Percentiles rank a stretch among this genome's conserved stretches.
These are phyloP conservation scores for Melopsittacus undulatus DNA, from an alignment of 2,797 vertebrate species.

Conservation along the genomic window DNA sequence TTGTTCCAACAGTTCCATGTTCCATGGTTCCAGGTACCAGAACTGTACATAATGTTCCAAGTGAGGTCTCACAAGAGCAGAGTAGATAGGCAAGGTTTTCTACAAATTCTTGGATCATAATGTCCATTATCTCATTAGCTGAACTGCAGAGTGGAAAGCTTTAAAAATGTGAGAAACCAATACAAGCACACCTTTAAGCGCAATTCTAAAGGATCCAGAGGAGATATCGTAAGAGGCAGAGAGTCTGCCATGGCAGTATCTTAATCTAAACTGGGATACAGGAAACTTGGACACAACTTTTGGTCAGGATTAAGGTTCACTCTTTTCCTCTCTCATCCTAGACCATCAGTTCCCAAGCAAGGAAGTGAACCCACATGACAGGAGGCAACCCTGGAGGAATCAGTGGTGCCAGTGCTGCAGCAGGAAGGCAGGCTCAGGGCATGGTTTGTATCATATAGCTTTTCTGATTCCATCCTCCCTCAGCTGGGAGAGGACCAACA, in stretches of 20 bases:
- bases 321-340: background rate
- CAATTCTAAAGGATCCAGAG: background rate
- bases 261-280: background rate
- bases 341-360: background rate
- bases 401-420: accelerated
- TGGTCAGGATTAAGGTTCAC: background rate
- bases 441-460: background rate
- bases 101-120: background rate
- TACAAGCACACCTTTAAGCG: background rate
- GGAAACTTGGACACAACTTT: background rate
- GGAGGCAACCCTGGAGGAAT: background rate
- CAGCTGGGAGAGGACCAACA: background rate
- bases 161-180: background rate
- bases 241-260: background rate
- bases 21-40: background rate
- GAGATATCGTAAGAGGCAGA: background rate
- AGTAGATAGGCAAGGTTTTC: background rate
- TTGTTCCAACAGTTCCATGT: background rate
- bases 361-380: background rate
- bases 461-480: background rate
- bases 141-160: background rate
- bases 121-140: background rate
- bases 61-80: background rate
- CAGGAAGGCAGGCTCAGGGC: background rate
- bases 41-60: background rate